Percentiles rank a stretch among this genome's conserved stretches.
Conservation (phyloP, 2,113 vertebrate species). For the Prietella phreatophila region DNA sequence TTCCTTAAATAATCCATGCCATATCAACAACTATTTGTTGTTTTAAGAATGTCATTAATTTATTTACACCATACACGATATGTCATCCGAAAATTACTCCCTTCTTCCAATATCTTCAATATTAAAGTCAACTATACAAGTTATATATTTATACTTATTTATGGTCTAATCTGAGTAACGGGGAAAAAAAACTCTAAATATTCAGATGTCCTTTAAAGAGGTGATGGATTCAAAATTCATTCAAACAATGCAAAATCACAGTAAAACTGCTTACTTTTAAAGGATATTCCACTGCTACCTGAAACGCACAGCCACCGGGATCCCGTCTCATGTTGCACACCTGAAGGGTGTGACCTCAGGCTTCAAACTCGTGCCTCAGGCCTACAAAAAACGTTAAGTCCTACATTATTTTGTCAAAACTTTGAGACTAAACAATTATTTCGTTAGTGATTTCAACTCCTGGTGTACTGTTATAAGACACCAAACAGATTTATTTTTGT, state of each 20-base stretch:
- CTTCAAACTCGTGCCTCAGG: constrained; percentile 60
- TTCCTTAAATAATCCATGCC: too few relatives aligned
- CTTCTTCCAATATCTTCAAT: not conserved
- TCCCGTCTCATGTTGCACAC: not conserved
- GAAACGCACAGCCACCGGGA: constrained; percentile 50
- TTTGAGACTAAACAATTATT: not conserved
- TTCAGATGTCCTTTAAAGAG: not conserved
- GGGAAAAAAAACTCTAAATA: not conserved
- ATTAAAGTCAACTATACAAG: not conserved
- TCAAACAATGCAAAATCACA: not conserved
- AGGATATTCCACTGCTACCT: constrained; percentile 61
- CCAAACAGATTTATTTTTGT: not conserved
- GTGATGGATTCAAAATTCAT: not conserved
- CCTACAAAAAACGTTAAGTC: constrained; percentile 3
- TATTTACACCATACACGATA: too few relatives aligned
- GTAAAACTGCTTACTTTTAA: not conserved
- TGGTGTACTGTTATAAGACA: not conserved
- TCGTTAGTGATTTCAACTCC: not conserved
- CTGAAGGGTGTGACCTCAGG: constrained; percentile 62
- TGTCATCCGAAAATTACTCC: not conserved
- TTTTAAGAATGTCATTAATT: too few relatives aligned
- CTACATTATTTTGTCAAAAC: not conserved
- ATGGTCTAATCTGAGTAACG: not conserved
- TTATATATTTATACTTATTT: too few relatives aligned
- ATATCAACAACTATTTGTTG: too few relatives aligned